Conservation (phyloP, 2,113 vertebrate genomes). For the Lepidothrix coronata region DNA sequence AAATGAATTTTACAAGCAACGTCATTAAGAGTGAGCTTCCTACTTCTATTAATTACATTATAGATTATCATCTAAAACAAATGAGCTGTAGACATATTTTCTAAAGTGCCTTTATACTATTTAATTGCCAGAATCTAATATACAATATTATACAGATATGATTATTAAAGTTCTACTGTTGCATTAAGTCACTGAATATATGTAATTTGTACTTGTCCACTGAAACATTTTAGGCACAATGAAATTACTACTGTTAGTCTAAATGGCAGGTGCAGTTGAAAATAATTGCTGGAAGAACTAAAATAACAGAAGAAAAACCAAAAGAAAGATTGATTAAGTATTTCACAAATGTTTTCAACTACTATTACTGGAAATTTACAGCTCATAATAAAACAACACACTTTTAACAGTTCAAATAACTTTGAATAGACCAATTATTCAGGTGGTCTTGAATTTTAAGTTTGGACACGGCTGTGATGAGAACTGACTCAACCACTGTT, state of each 20-base stretch:
- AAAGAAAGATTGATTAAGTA: constrained; percentile 25
- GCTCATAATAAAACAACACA: constrained; percentile 16
- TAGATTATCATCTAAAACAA: constrained; percentile 88
- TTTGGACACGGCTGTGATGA: neutral
- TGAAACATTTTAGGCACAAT: constrained; percentile 81
- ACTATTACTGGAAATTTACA: constrained; percentile 46
- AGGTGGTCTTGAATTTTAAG: neutral
- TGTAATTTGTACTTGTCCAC: constrained; percentile 91
- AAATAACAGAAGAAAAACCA: constrained; percentile 35
- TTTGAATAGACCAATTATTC: constrained; percentile 6
- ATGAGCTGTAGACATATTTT: constrained; percentile 85
- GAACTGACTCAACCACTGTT: neutral
- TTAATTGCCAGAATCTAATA: constrained; percentile 89
- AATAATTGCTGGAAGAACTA: constrained; percentile 65
- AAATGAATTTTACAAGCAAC: constrained; percentile 73
- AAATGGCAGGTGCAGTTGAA: constrained; percentile 59
- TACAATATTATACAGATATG: constrained; percentile 88
- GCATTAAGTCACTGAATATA: constrained; percentile 83
- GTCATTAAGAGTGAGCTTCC: constrained; percentile 70
- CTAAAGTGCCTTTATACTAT: constrained; percentile 77
- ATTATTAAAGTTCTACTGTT: constrained; percentile 89
- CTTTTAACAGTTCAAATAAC: neutral
- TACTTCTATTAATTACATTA: constrained; percentile 86
- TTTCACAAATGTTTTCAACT: constrained; percentile 34
- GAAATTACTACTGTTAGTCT: constrained; percentile 78